Percentiles rank a stretch among this genome's conserved stretches.
Conservation (phyloP, 2,888 invertebrate species). For the Hydrotaea cyrtoneurina region DNA sequence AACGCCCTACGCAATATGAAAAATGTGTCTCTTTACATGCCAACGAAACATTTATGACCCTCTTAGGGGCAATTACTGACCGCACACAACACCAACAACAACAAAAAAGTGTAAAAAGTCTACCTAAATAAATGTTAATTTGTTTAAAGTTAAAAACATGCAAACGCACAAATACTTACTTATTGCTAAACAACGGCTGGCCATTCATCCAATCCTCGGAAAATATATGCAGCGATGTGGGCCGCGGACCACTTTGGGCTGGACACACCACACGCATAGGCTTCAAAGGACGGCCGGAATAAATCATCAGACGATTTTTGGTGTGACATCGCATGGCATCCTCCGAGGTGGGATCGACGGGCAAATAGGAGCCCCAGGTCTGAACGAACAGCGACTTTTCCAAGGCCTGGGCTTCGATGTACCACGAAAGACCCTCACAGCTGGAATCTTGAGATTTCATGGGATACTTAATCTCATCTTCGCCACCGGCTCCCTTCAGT, state of each 20-base stretch:
- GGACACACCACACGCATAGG: slow-evolving; percentile 87
- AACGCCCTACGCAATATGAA: slow-evolving; percentile 69
- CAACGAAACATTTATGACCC: slow-evolving; percentile 71
- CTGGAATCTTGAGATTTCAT: slow-evolving; percentile 82
- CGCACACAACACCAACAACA: not conserved
- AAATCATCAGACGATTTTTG: slow-evolving; percentile 89
- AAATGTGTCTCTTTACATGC: not conserved
- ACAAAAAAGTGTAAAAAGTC: too few relatives aligned
- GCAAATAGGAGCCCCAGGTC: slow-evolving; percentile 90
- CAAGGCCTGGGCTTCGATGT: slow-evolving; percentile 89
- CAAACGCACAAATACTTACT: slow-evolving; percentile 74
- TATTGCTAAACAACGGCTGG: slow-evolving; percentile 79
- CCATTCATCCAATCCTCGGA: slow-evolving; percentile 87
- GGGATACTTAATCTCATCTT: slow-evolving; percentile 85
- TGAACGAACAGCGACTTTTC: slow-evolving; percentile 91
- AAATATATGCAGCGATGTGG: slow-evolving; percentile 88
- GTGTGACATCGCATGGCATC: slow-evolving; percentile 88
- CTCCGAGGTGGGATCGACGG: slow-evolving; percentile 83
- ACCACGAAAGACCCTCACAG: slow-evolving; percentile 85
- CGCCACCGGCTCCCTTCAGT: slow-evolving; percentile 85
- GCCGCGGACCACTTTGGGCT: slow-evolving; percentile 85
- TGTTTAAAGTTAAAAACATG: not conserved
- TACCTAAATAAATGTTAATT: not conserved
- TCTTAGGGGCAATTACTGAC: slow-evolving; percentile 72
- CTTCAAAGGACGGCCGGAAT: slow-evolving; percentile 86